Percentiles rank a stretch among this genome's conserved stretches.
Conservation (phyloP, 2,113 vertebrate species). For the Naja naja region DNA sequence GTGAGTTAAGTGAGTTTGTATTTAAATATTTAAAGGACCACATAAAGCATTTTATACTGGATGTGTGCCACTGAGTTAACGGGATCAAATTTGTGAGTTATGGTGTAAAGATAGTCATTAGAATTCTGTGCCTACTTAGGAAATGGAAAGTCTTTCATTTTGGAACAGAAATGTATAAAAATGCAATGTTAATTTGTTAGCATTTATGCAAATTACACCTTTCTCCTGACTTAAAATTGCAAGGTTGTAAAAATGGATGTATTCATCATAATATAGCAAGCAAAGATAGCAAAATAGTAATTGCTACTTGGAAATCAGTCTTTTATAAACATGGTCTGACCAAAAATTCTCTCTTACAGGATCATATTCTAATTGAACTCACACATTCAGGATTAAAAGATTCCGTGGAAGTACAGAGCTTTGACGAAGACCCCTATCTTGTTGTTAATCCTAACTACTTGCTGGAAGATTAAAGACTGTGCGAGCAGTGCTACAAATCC, state of each 20-base stretch:
- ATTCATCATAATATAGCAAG: not conserved
- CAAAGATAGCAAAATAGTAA: not conserved
- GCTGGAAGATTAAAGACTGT: constrained; percentile 81
- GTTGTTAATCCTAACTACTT: constrained; percentile 97
- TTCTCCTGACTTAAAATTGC: not conserved
- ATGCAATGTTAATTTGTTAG: not conserved
- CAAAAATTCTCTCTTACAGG: constrained; percentile 69
- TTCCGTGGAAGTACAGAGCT: constrained; percentile 69
- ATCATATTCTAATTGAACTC: constrained; percentile 95
- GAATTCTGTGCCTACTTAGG: not conserved
- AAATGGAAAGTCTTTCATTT: not conserved
- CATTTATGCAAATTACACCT: not conserved
- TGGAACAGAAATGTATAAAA: not conserved
- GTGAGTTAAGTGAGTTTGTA: not conserved
- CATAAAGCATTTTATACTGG: not conserved
- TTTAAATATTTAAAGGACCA: not conserved
- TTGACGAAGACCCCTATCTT: constrained; percentile 81
- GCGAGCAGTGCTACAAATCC: not conserved
- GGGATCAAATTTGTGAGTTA: not conserved
- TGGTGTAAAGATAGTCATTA: not conserved
- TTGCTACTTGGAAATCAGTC: not conserved
- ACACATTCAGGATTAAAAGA: constrained; percentile 84
- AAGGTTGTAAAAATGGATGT: not conserved
- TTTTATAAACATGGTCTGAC: not conserved
- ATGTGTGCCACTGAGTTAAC: not conserved